Evolutionary conservation across 2,797 vertebrate genomes (phyloP), one percentile per base, ranked within the genome.

Genomic region (Acanthis flammea): DNA sequence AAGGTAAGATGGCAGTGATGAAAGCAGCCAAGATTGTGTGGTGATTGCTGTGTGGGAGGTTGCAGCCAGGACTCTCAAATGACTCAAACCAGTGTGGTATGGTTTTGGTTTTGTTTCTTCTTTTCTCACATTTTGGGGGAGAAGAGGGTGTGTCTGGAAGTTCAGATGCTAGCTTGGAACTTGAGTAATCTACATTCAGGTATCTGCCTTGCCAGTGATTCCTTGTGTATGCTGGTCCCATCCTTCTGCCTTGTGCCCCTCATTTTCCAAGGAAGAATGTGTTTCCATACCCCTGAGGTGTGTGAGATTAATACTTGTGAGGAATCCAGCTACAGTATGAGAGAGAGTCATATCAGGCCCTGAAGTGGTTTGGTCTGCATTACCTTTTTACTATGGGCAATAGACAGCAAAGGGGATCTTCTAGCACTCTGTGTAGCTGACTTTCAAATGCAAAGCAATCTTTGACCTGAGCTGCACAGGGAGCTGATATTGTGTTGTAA

Each of bases 61-160:
- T 91, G 82, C 66, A 89, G 55, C 62, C n/a, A 75, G 73, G 75
- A 41, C 65, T 82, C 86, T 44, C 55, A 89, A 82, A 94, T 5
- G 2, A 66, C 14, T 85, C 44, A 75, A 94, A 86, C 61, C 68
- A 37, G 51, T 48, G 18, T 51, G 71, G 60, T 72, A 77, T 35
- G 47, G n/a, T 68, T 92, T 94, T 44, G 23, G n/a, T 30, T 93
- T 91, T 90, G 54, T 86, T 93, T 93, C 74, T 92, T 66, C 73
- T 93, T 95, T 93, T 95, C 89, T 94, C 87, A 92, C 44, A 5
- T 93, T 94, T 78, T 57, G 14, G 21, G n/a, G 61, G 41, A 90
- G 70, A 86, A 86, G 70, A 81, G 54, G 58, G 58, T 45, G 58
- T 83, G 68, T 74, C 75, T 72, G 44, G 54, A 72, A 57, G 66